These are phyloP conservation scores for Tetrao urogallus DNA, from an alignment of 2,113 vertebrate species.

Conservation along the genomic window DNA sequence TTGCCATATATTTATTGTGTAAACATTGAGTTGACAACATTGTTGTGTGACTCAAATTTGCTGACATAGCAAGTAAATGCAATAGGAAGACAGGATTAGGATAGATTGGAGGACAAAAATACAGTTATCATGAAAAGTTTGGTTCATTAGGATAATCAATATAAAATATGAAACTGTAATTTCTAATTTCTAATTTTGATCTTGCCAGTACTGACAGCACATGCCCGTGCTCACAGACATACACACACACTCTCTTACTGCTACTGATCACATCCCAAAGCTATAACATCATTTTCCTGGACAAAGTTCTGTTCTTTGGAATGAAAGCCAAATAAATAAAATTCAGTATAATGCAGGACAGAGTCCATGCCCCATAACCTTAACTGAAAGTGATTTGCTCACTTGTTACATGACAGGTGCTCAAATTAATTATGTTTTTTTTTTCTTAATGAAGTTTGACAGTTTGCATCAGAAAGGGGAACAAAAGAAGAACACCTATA, in stretches of 20 bases:
- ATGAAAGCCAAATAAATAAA: neutral
- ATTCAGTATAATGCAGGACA: neutral
- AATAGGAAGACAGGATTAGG: neutral
- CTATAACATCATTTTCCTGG: neutral
- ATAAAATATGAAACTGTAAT: neutral
- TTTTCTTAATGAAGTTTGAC: constrained; percentile 27
- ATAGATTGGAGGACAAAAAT: neutral
- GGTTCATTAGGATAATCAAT: neutral
- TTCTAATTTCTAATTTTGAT: neutral
- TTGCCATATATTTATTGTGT: neutral
- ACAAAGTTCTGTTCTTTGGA: neutral
- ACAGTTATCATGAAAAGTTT: neutral
- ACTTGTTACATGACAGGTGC: neutral
- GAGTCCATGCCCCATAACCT: neutral
- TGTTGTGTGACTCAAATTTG: neutral
- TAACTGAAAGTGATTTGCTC: neutral
- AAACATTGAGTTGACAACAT: constrained; percentile 12
- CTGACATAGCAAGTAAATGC: neutral
- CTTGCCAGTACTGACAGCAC: neutral
- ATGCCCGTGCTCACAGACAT: neutral
- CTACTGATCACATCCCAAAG: neutral
- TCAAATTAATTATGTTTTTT: neutral
- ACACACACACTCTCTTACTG: neutral
- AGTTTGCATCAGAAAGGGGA: constrained; percentile 1
- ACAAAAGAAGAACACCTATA: constrained; percentile 1